Conservation (phyloP, 53 echinoderm and acorn worm genomes). For the Temnopleurus reevesii region DNA sequence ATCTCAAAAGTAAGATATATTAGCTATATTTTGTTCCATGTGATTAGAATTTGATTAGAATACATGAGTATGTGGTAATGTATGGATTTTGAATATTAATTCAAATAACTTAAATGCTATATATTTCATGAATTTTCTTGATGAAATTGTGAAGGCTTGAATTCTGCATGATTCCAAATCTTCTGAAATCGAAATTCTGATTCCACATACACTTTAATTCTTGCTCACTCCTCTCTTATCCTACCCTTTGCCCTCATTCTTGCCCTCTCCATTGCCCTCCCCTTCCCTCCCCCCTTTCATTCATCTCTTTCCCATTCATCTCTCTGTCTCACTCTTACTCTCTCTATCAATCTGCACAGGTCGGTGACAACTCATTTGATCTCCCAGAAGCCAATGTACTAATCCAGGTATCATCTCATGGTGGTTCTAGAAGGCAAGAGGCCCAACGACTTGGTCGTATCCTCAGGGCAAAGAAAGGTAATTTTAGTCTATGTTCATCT, state of each 20-base stretch:
- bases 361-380: slow-evolving; percentile 99
- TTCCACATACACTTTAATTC: no score
- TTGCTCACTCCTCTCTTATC: neutral
- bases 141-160: no score
- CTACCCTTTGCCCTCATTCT: neutral
- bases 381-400: slow-evolving; percentile 97
- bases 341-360: slow-evolving; percentile 44
- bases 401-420: slow-evolving; percentile 96
- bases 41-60: no score
- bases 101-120: no score
- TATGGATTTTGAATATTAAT: no score
- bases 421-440: slow-evolving; percentile 95
- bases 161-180: no score
- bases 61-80: no score
- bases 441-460: slow-evolving; percentile 96
- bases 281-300: neutral
- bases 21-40: no score
- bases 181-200: no score
- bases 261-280: neutral
- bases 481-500: no score
- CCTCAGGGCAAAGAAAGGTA: slow-evolving; percentile 97
- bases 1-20: slow-evolving; percentile 72
- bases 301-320: neutral
- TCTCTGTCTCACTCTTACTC: neutral
- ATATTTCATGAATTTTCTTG: no score